phyloP scores from a whole-genome alignment of 2,888 invertebrate species.

The Trissoscelio sp. region DNA sequence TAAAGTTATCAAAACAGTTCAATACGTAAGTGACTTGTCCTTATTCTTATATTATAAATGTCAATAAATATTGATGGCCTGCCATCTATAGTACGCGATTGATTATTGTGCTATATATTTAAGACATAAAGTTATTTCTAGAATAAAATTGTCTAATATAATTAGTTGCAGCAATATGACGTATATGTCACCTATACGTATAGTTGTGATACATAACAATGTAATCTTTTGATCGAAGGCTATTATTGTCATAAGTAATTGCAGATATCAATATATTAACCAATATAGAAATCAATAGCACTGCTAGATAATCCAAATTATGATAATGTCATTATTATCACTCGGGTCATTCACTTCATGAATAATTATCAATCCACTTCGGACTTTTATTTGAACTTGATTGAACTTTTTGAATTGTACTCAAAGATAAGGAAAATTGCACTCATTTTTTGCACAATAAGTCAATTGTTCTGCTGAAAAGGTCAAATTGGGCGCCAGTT shows the following conservation, averaged over 20 bases:
- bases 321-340: conserved; percentile 3
- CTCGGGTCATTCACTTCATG: conserved; percentile 1
- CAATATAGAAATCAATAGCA: conserved; percentile 35
- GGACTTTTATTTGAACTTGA: not conserved
- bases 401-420: not conserved
- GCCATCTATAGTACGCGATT: not conserved
- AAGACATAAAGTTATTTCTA: not conserved
- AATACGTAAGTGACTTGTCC: no score
- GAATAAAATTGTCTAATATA: conserved; percentile 19
- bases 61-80: no score
- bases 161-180: conserved; percentile 5
- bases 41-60: no score
- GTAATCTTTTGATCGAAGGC: conserved; percentile 26
- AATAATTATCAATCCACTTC: not conserved
- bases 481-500: not conserved
- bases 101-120: not conserved
- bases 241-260: conserved; percentile 40
- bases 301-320: not conserved
- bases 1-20: no score
- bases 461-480: not conserved
- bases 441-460: not conserved
- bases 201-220: conserved; percentile 4
- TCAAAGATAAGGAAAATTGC: not conserved
- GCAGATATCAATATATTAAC: conserved; percentile 14
- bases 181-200: not conserved